Conservation (phyloP, 2,888 invertebrate genomes). For the Epiblema foenella region DNA sequence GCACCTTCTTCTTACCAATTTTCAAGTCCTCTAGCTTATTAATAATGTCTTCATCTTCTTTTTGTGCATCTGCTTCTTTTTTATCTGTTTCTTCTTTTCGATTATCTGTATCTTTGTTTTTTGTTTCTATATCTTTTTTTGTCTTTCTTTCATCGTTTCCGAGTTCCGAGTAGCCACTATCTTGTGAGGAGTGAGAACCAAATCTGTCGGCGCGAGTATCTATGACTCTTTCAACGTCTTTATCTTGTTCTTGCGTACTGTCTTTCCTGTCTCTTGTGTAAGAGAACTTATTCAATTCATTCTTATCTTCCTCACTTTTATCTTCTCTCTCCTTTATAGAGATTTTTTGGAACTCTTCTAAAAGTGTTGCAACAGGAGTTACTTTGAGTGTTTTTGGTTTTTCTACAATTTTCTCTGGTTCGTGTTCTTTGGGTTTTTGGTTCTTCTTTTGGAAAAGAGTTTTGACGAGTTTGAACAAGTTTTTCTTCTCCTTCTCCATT, state of each 20-base stretch:
- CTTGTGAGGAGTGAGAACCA: conserved; percentile 70
- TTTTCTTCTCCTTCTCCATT: conserved; percentile 52
- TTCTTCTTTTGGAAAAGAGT: conserved; percentile 42
- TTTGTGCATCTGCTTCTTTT: conserved; percentile 49
- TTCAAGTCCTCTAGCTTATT: conserved; percentile 52
- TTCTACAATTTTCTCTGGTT: conserved; percentile 56
- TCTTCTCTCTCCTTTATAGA: conserved; percentile 48
- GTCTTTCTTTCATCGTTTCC: conserved; percentile 47
- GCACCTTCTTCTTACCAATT: conserved; percentile 53
- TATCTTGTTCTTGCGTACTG: conserved; percentile 26
- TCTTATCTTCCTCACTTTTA: conserved; percentile 51
- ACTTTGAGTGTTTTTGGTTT: conserved; percentile 47
- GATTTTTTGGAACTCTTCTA: conserved; percentile 59
- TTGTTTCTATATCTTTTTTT: background rate
- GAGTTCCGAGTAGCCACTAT: conserved; percentile 70
- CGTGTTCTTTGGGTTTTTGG: conserved; percentile 44
- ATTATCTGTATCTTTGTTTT: conserved; percentile 29
- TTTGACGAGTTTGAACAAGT: conserved; percentile 36
- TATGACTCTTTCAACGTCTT: conserved; percentile 2
- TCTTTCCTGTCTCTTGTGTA: conserved; percentile 43
- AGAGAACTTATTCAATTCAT: conserved; percentile 65
- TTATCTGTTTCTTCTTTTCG: conserved; percentile 42
- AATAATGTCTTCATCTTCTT: conserved; percentile 38
- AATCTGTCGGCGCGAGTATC: conserved; percentile 58
- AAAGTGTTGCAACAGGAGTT: conserved; percentile 52